Evolutionary conservation across 1,140 invertebrate species (phyloP).

Genomic region (Arctopsyche grandis): DNA sequence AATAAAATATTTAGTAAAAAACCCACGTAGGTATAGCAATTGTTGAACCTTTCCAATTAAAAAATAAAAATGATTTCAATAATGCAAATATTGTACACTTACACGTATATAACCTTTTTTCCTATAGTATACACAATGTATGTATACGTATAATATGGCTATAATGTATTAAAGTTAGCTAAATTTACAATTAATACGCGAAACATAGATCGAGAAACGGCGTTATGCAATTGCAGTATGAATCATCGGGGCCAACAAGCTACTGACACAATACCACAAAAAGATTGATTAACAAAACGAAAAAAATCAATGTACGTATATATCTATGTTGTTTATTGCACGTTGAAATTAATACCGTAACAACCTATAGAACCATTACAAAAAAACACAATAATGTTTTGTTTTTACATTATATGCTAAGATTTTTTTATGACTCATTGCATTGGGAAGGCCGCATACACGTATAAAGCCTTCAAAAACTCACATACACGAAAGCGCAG

Average conservation of each 20-base stretch:
- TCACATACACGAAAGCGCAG: background rate
- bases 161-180: too few species aligned
- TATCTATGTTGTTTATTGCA: background rate
- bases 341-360: background rate
- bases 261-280: conserved; percentile 14
- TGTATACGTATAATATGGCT: too few species aligned
- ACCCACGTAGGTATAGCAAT: too few species aligned
- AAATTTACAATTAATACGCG: too few species aligned
- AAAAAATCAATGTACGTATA: background rate
- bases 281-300: conserved; percentile 16
- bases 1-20: background rate
- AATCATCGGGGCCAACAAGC: conserved; percentile 19
- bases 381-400: conserved; percentile 3
- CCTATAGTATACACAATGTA: too few species aligned
- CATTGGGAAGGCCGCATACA: background rate
- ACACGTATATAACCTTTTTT: too few species aligned
- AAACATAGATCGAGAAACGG: background rate
- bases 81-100: too few species aligned
- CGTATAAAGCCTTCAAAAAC: background rate
- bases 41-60: too few species aligned
- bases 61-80: too few species aligned
- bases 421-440: background rate
- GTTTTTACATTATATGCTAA: background rate
- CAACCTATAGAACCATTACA: background rate
- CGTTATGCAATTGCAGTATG: conserved; percentile 27